Conservation (phyloP, 2,113 vertebrate species). For the Gobio gobio region DNA sequence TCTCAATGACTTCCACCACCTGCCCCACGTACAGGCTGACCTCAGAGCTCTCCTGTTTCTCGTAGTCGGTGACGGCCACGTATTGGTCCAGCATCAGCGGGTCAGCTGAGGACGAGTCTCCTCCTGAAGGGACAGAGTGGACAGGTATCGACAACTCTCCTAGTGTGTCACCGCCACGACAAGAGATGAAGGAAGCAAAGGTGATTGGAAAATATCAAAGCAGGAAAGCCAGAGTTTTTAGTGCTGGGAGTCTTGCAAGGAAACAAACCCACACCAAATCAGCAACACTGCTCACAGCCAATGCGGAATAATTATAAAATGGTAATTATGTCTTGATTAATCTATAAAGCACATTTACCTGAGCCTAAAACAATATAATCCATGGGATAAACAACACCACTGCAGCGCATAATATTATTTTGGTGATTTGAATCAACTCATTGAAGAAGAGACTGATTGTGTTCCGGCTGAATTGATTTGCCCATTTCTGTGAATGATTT, state of each 20-base stretch:
- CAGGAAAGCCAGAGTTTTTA: slow-evolving; percentile 1
- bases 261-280: slow-evolving; percentile 43
- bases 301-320: background rate
- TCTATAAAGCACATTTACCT: background rate
- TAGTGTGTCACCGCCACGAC: background rate
- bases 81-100: slow-evolving; percentile 94
- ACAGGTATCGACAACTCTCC: background rate
- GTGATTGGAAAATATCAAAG: slow-evolving; percentile 15
- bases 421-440: background rate
- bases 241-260: slow-evolving; percentile 16
- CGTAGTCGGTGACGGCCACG: slow-evolving; percentile 93
- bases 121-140: slow-evolving; percentile 70
- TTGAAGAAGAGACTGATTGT: background rate
- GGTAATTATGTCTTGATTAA: background rate
- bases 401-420: background rate
- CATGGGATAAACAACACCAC: background rate
- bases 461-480: background rate
- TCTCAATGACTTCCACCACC: slow-evolving; percentile 98
- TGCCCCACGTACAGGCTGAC: slow-evolving; percentile 95
- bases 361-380: background rate
- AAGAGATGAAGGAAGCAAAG: slow-evolving; percentile 2
- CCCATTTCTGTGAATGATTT: slow-evolving; percentile 9
- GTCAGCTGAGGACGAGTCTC: slow-evolving; percentile 84
- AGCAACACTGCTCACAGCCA: background rate
- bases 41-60: slow-evolving; percentile 98